Base-by-base conservation (phyloP, 2,113 vertebrate species). In the Tetrao urogallus region DNA sequence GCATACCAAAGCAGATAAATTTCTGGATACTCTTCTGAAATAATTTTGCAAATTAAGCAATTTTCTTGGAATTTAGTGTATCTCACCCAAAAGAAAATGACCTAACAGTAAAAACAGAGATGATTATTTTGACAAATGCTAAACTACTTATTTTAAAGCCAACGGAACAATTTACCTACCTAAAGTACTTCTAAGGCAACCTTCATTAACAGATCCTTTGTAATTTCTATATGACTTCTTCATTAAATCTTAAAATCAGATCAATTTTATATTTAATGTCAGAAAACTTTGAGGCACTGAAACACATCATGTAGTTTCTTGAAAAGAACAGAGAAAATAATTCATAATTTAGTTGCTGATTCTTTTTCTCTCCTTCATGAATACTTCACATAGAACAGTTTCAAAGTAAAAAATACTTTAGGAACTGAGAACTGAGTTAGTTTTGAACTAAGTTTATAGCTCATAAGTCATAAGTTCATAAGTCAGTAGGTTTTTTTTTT, bases 161-260 rank as follows among this genome's bases (percentile, higher is more conserved):
- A 81, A 56, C 38, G 30, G 88, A 71, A 71, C 84, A 63, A 8
- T 86, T 93, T 56, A 77, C 28, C 56, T 82, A 40, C 21, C 36
- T 73, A 50, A 89, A 86, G 77, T 66, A 77, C 60, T 90, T 91
- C 36, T 88, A 50, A 95, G 79, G 56, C 73, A 88, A n/a, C 25
- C 70, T 11, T 74, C 92, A 67, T 86, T 92, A 52, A 27, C 14
- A 77, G n/a, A 64, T 56, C 38, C 50, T 83, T 93, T 94, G 45
- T 93, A 74, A 32, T 77, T 66, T 42, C 69, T 74, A 76, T 86
- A 45, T 80, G 79, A 88, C 57, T 83, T 77, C 30, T 56, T 94
- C 47, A 94, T 95, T 73, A 91, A 90, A 90, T 50, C 89, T 95
- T 94, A 94, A 95, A 95, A 95, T 90, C 91, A 86, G 54, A 34